Percentiles rank a stretch among this genome's conserved stretches.
Conservation (phyloP, 2,888 invertebrate species). For the Nasonovia ribisnigri region DNA sequence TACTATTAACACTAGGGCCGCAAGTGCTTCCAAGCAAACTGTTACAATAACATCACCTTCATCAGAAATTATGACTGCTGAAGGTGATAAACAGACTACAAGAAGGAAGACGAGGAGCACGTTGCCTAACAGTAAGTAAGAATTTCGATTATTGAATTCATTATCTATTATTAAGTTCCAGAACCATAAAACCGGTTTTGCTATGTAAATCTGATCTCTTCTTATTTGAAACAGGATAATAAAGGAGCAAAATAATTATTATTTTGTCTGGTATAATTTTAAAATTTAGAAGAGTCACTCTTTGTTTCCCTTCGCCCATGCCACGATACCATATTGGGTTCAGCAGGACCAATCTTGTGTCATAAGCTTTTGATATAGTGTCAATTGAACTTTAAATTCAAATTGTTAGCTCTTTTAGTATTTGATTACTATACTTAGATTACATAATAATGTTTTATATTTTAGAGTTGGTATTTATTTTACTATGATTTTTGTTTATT, state of each 20-base stretch:
- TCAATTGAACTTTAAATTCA: no score
- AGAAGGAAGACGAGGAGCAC: conserved; percentile 69
- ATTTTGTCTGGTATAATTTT: no score
- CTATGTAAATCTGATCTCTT: no score
- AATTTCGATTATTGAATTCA: conserved; percentile 41
- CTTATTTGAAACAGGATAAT: no score
- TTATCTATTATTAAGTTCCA: background rate
- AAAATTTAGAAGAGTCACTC: background rate
- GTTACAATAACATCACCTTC: conserved; percentile 56
- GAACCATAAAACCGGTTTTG: no score
- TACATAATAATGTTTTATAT: no score
- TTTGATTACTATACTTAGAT: no score
- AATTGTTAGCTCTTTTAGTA: no score
- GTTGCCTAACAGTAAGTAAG: conserved; percentile 67
- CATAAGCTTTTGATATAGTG: background rate
- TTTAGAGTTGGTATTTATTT: no score
- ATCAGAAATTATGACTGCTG: conserved; percentile 67
- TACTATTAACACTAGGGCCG: conserved; percentile 58
- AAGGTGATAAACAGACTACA: conserved; percentile 65
- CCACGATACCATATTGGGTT: background rate
- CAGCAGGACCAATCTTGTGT: background rate
- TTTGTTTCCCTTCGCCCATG: background rate
- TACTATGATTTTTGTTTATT: no score
- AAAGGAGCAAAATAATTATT: no score
- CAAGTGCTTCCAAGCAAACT: conserved; percentile 64